phyloP scores from a whole-genome alignment of 1,140 invertebrate species.

The Drosophila repletoides region DNA sequence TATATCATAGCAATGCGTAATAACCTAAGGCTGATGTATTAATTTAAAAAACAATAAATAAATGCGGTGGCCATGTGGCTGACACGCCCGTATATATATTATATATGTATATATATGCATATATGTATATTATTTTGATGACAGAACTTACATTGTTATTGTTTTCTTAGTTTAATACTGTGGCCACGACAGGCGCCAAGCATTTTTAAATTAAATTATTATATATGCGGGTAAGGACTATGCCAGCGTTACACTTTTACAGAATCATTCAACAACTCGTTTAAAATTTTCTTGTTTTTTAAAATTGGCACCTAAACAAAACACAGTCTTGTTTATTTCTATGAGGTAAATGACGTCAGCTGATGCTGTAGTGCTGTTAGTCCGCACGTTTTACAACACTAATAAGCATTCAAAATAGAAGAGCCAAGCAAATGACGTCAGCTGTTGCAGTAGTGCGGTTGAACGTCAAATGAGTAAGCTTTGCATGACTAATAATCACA shows the following conservation, averaged over 20 bases:
- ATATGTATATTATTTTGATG: slow-evolving; percentile 23
- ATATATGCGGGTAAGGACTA: neutral
- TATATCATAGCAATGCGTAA: too few species aligned
- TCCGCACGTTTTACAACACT: slow-evolving; percentile 20
- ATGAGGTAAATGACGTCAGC: slow-evolving; percentile 59
- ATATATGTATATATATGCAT: slow-evolving; percentile 1
- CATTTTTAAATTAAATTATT: slow-evolving; percentile 8
- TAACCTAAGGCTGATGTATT: too few species aligned
- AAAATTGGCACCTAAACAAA: slow-evolving; percentile 59
- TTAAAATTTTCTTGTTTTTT: too few species aligned
- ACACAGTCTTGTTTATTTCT: slow-evolving; percentile 30
- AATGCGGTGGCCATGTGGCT: slow-evolving; percentile 21
- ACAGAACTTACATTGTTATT: slow-evolving; percentile 29
- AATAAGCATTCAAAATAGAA: too few species aligned
- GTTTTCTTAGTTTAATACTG: slow-evolving; percentile 10
- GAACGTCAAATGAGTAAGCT: too few species aligned
- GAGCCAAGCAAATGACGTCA: too few species aligned
- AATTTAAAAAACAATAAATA: slow-evolving; percentile 4
- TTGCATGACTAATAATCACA: too few species aligned
- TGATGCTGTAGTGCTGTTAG: slow-evolving; percentile 17
- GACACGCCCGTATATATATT: slow-evolving; percentile 31
- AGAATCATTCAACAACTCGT: slow-evolving; percentile 22
- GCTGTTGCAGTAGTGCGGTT: too few species aligned
- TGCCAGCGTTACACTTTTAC: neutral
- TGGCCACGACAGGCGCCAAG: slow-evolving; percentile 3